These are phyloP conservation scores for Bembecia ichneumoniformis DNA, from an alignment of 2,888 invertebrate genomes.

Conservation along the genomic window DNA sequence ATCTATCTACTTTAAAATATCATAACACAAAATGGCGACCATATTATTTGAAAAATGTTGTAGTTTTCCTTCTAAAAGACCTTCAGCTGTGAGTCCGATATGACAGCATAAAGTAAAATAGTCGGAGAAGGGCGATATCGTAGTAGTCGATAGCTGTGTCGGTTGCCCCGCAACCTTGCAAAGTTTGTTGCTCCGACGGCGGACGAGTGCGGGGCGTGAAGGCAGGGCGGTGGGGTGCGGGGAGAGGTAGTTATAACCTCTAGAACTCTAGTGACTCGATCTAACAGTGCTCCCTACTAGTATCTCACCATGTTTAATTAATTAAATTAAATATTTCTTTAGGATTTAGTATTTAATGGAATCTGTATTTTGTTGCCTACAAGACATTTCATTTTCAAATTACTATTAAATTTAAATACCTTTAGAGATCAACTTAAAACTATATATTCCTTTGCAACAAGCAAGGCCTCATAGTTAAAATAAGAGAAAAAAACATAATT, in stretches of 20 bases:
- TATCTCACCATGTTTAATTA: too few species aligned
- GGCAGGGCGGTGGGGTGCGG: constrained; percentile 6
- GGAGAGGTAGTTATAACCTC: constrained; percentile 10
- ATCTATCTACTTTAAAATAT: not conserved
- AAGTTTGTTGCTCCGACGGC: constrained; percentile 63
- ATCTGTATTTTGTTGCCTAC: too few species aligned
- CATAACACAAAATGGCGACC: not conserved
- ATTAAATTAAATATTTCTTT: too few species aligned
- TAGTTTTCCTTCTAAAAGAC: constrained; percentile 23
- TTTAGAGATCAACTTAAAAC: too few species aligned
- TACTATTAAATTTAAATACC: too few species aligned
- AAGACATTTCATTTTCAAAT: too few species aligned
- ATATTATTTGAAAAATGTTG: constrained; percentile 5
- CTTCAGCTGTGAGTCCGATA: constrained; percentile 49
- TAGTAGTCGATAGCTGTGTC: constrained; percentile 59
- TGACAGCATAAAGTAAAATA: constrained; percentile 52
- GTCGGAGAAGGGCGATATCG: constrained; percentile 67
- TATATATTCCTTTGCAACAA: too few species aligned
- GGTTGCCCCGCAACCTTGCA: constrained; percentile 64
- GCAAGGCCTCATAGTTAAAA: too few species aligned
- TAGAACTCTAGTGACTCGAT: constrained; percentile 55
- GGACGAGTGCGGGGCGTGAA: constrained; percentile 9
- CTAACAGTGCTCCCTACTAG: constrained; percentile 16
- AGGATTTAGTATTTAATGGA: too few species aligned
- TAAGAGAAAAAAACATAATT: too few species aligned